phyloP scores from a whole-genome alignment of 2,797 vertebrate species.

The Cyprinodon diabolis region DNA sequence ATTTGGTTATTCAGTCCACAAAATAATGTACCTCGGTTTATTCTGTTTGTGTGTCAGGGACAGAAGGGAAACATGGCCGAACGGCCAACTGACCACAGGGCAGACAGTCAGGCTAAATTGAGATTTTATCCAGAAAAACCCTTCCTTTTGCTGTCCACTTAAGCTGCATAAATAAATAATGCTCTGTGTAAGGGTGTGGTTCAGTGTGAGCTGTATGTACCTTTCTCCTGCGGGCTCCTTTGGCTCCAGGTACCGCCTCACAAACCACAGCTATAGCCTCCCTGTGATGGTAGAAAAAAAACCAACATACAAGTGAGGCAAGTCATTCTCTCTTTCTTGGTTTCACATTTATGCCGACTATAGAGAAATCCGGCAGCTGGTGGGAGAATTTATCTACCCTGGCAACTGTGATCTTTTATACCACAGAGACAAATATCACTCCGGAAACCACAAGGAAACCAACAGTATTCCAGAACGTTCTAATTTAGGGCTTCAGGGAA shows the following conservation, averaged over 20 bases:
- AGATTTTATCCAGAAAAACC: constrained; percentile 69
- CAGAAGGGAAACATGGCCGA: constrained; percentile 26
- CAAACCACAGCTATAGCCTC: constrained; percentile 97
- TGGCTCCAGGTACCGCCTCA: constrained; percentile 95
- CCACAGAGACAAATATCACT: constrained; percentile 60
- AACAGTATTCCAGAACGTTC: constrained; percentile 72
- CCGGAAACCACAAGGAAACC: constrained; percentile 74
- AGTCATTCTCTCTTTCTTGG: constrained; percentile 38
- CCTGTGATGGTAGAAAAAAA: constrained; percentile 75
- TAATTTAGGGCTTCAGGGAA: constrained; percentile 60
- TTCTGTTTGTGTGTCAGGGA: constrained; percentile 10
- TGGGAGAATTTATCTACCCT: constrained; percentile 50
- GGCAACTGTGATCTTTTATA: constrained; percentile 35
- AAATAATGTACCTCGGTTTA: not conserved
- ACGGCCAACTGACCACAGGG: constrained; percentile 71
- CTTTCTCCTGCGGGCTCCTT: constrained; percentile 95
- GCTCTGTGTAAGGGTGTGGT: constrained; percentile 55
- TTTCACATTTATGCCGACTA: constrained; percentile 40
- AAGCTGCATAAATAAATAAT: constrained; percentile 77
- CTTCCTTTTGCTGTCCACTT: constrained; percentile 68
- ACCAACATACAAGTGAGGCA: constrained; percentile 30
- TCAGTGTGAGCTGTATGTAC: constrained; percentile 75
- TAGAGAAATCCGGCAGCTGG: constrained; percentile 43
- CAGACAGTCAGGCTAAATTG: constrained; percentile 73
- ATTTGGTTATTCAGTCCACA: constrained; percentile 3